phyloP scores from a whole-genome alignment of 2,888 invertebrate species.

The Spisula solida region DNA sequence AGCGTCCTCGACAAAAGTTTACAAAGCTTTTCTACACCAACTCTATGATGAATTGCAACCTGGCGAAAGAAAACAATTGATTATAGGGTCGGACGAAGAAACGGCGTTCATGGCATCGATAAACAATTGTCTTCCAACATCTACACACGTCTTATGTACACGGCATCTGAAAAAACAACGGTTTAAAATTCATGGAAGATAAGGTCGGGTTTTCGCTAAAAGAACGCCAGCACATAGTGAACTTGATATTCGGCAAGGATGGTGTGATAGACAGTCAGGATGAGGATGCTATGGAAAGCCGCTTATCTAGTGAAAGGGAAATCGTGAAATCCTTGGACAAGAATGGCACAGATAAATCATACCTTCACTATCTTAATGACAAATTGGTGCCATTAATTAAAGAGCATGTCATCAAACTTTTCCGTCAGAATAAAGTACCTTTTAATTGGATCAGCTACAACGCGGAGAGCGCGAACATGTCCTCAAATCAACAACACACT shows the following conservation, averaged over 20 bases:
- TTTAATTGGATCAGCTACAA: slow-evolving; percentile 49
- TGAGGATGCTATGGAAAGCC: background rate
- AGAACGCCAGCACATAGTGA: background rate
- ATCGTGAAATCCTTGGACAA: background rate
- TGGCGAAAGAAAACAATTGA: background rate
- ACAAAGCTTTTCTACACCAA: slow-evolving; percentile 38
- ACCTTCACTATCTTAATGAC: background rate
- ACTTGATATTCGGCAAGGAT: background rate
- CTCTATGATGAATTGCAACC: slow-evolving; percentile 38
- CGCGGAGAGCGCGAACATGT: slow-evolving; percentile 48
- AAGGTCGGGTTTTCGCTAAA: slow-evolving; percentile 42
- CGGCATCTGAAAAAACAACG: slow-evolving; percentile 62
- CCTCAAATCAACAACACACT: slow-evolving; percentile 24
- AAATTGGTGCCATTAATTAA: slow-evolving; percentile 27
- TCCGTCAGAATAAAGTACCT: background rate
- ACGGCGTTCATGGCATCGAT: slow-evolving; percentile 57
- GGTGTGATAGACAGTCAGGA: background rate
- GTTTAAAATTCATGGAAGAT: slow-evolving; percentile 38
- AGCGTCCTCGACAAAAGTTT: slow-evolving; percentile 33
- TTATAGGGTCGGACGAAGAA: slow-evolving; percentile 63
- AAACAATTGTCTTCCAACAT: slow-evolving; percentile 33
- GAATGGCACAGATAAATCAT: background rate
- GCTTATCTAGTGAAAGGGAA: background rate
- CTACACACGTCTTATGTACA: slow-evolving; percentile 60
- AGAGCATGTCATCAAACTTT: slow-evolving; percentile 24